phyloP scores from a whole-genome alignment of 2,888 invertebrate species.

The Cephus runcator region DNA sequence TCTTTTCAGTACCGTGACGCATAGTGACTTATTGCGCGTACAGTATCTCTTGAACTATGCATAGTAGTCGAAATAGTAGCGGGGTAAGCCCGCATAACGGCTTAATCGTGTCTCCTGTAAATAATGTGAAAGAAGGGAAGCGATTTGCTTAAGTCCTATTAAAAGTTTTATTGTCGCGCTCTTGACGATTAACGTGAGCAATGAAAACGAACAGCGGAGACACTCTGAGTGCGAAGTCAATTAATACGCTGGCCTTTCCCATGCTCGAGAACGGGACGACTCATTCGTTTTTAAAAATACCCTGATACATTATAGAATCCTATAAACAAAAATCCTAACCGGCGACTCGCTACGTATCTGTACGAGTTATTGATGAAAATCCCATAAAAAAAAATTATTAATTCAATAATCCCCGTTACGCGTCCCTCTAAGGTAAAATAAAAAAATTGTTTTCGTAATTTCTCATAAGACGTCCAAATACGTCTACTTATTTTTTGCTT shows the following conservation, averaged over 20 bases:
- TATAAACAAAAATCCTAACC: not conserved
- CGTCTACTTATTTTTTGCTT: not conserved
- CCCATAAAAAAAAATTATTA: not conserved
- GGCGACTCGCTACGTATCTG: not conserved
- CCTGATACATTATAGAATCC: not conserved
- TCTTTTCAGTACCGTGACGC: too few species aligned
- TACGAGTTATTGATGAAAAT: not conserved
- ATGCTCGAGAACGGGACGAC: conserved; percentile 24
- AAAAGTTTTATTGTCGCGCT: conserved; percentile 29
- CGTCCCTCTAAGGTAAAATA: not conserved
- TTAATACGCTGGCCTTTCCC: conserved; percentile 33
- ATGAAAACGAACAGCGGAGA: conserved; percentile 31
- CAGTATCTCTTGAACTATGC: not conserved
- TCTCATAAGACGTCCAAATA: not conserved
- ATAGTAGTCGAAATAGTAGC: not conserved
- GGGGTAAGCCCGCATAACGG: conserved; percentile 36
- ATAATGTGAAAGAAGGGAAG: conserved; percentile 30
- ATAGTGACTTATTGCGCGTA: too few species aligned
- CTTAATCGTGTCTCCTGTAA: conserved; percentile 31
- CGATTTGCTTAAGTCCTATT: conserved; percentile 48
- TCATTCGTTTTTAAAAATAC: not conserved
- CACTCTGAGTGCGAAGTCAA: conserved; percentile 32
- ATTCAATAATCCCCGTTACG: not conserved
- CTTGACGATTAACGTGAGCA: conserved; percentile 37
- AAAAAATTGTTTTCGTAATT: not conserved